Evolutionary conservation across 1,140 invertebrate species (phyloP), one percentile per base, ranked within the genome.

Genomic region (Cydia pomonella): DNA sequence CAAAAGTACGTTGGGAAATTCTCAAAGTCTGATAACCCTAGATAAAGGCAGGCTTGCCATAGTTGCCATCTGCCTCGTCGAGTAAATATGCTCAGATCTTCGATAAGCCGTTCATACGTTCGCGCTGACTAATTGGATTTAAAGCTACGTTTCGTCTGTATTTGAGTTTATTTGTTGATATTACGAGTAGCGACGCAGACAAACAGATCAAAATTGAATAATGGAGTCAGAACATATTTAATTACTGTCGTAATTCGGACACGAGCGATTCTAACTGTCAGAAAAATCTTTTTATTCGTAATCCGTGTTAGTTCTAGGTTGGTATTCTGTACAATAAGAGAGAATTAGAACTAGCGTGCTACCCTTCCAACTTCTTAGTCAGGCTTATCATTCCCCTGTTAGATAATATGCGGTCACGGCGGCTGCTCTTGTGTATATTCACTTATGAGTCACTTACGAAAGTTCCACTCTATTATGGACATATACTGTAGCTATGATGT

Each of bases 91-190:
- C 50, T 53, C 50, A 53, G 16, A 18, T 53, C 50, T 53, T 16
- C 50, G 50, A 53, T 53, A 53, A 7, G 18, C 50, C 44, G 44
- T 16, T 16, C 50, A 53, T 53, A 53, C 50, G n/a, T 53, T 53
- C 50, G 7, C 4, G 50, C 50, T n/a, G 6, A 53, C 4, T 53
- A 53, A 53, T 21, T 53, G n/a, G 50, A 53, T 53, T 53, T 53
- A 53, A 53, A 53, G 50, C n/a, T 50, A 50, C 47, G 47, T n/a
- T 53, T 53, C 50, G n/a, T 53, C n/a, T 50, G 47, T 50, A 50
- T 50, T 50, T 18, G n/a, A 47, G 44, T 47, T 47, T 16, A 18
- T 50, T 50, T 50, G n/a, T 18, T 50, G 47, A 50, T 13, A 12
- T 47, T 50, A 18, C 47, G 47, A 50, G 41, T 44, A 33, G 12